Percentiles rank a stretch among this genome's conserved stretches.
Evolutionary conservation across 2,113 vertebrate genomes (phyloP).

Genomic region (Pseudorectes ferrugineus): DNA sequence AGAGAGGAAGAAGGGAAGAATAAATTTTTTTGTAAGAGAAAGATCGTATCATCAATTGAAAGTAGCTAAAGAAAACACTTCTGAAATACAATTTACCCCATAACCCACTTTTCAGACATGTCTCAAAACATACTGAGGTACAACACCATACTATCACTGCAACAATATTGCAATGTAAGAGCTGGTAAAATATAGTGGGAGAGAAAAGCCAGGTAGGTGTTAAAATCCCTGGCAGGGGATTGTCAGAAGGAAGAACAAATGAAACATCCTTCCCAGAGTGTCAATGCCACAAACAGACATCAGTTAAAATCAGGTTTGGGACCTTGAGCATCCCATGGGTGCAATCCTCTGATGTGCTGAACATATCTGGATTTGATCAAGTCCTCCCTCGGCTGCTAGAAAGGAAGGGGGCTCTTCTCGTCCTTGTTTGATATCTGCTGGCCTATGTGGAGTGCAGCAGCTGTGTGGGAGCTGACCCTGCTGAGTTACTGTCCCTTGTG

Average conservation of each 20-base stretch:
- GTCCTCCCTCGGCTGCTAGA: fast-evolving
- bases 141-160: not conserved
- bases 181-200: not conserved
- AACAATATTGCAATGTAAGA: not conserved
- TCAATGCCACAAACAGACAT: not conserved
- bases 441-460: not conserved
- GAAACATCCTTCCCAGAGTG: not conserved
- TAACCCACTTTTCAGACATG: not conserved
- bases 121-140: not conserved
- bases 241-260: not conserved
- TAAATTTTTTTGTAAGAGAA: not conserved
- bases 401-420: not conserved
- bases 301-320: not conserved
- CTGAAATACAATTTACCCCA: not conserved
- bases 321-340: not conserved
- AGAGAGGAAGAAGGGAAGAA: not conserved
- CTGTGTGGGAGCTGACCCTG: not conserved
- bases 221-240: not conserved
- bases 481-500: fast-evolving
- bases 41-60: not conserved
- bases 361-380: not conserved
- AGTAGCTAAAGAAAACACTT: not conserved
- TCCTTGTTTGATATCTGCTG: not conserved
- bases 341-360: not conserved
- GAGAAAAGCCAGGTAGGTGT: not conserved